Evolutionary conservation across 2,888 invertebrate genomes (phyloP).

Genomic region (Melitaea athalia): DNA sequence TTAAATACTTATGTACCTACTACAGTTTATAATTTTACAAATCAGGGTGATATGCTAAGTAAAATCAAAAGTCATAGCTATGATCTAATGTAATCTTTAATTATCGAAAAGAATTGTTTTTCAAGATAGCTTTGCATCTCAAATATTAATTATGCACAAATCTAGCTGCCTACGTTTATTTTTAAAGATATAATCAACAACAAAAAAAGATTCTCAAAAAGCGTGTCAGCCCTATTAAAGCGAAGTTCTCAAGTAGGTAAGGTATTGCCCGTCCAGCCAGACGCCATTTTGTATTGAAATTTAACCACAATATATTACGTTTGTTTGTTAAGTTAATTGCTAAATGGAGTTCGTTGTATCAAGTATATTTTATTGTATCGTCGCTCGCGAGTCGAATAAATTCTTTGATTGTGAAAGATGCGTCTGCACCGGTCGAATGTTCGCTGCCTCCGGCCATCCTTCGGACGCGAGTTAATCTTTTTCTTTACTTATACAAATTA

Average conservation of each 20-base stretch:
- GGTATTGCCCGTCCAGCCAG: slow-evolving; percentile 57
- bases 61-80: no score
- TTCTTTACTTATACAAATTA: slow-evolving; percentile 25
- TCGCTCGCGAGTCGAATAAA: slow-evolving; percentile 61
- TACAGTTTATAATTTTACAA: no score
- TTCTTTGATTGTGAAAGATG: slow-evolving; percentile 78
- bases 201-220: not conserved
- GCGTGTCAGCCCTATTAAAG: slow-evolving; percentile 38
- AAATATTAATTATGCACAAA: no score
- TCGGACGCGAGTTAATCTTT: slow-evolving; percentile 31
- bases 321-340: slow-evolving; percentile 83
- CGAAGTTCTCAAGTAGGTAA: slow-evolving; percentile 57
- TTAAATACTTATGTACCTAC: not conserved
- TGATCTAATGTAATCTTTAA: no score
- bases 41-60: no score
- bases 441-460: slow-evolving; percentile 35
- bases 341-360: slow-evolving; percentile 79
- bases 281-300: slow-evolving; percentile 77
- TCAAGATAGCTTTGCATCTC: no score
- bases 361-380: slow-evolving; percentile 72
- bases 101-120: no score
- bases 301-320: slow-evolving; percentile 81
- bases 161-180: no score
- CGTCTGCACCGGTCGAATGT: slow-evolving; percentile 57
- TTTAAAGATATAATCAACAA: not conserved